Evolutionary conservation across 2,888 invertebrate genomes (phyloP).

Genomic region (Lumbricus terrestris): DNA sequence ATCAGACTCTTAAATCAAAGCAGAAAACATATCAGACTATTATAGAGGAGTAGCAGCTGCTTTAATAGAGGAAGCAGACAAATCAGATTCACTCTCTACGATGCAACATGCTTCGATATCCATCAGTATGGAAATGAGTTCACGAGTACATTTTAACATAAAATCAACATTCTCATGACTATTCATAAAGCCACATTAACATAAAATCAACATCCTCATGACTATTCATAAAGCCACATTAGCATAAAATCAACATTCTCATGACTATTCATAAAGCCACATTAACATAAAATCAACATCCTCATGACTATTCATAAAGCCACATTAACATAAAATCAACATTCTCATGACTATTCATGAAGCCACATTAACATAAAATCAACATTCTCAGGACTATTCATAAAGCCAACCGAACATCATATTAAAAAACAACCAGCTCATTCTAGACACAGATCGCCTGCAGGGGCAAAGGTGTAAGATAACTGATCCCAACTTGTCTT

Average conservation of each 20-base stretch:
- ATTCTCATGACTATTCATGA: neutral
- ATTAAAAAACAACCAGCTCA: neutral
- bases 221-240: neutral
- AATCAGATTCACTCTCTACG: neutral
- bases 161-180: neutral
- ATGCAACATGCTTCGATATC: neutral
- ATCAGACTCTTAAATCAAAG: neutral
- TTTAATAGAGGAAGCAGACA: neutral
- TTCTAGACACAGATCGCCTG: neutral
- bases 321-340: neutral
- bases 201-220: too few relatives aligned
- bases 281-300: neutral
- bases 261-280: neutral
- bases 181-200: neutral
- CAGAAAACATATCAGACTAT: neutral
- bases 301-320: neutral
- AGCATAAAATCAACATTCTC: too few relatives aligned
- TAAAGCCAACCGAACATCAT: neutral
- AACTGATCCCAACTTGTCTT: neutral
- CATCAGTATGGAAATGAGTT: neutral
- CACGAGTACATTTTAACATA: neutral
- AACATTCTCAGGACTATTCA: neutral
- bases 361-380: neutral
- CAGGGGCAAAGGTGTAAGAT: neutral
- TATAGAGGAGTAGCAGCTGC: too few relatives aligned